Evolutionary conservation across 2,888 invertebrate species (phyloP), one percentile per base, ranked within the genome.

Genomic region (Drosophila multiciliata): DNA sequence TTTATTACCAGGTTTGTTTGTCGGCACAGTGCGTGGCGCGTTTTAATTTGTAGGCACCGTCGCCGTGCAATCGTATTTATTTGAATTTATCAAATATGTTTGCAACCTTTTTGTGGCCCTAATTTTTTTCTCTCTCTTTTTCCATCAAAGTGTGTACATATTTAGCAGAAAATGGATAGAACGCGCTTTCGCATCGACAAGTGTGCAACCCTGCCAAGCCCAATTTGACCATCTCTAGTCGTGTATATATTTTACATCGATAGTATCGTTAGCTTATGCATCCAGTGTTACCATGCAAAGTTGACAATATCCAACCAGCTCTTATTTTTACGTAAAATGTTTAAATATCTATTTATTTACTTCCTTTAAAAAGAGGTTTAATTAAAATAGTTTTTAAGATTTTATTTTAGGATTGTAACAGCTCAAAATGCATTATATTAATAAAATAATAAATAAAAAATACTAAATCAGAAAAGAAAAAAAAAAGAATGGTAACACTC

Each of bases 71-170:
- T 82, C 75, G 72, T 70, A 82, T 89, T 69, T 53, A 67, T 84
- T 84, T 66, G 73, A 82, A 80, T 80, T 82, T 73, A 80, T 75
- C 78, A 87, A 89, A 82, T 89, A 84, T 87, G 80, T 80, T 81
- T 87, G 79, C 81, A 84, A 82, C 84, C 81, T 87, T 89, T 89
- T 87, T 87, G 78, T 83, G 83, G 83, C 83, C 84, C 84, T 85
- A 89, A 85, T 85, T 85, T 85, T 84, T 89, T 45, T 45, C 45
- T 80, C 82, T 81, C 84, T 85, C 82, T 89, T 86, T 81, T 88
- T 85, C 86, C 73, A 77, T 77, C 75, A 68, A 67, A 81, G 82
- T 80, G 79, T 80, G 79, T 82, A 81, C 80, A 87, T 73, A 89
- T 79, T 73, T 77, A 73, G 38, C 32, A 11, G 80, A 70, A 61